Percentiles rank a stretch among this genome's conserved stretches.
Evolutionary conservation across 2,797 vertebrate genomes (phyloP).

Genomic region (Arctocebus calabarensis): DNA sequence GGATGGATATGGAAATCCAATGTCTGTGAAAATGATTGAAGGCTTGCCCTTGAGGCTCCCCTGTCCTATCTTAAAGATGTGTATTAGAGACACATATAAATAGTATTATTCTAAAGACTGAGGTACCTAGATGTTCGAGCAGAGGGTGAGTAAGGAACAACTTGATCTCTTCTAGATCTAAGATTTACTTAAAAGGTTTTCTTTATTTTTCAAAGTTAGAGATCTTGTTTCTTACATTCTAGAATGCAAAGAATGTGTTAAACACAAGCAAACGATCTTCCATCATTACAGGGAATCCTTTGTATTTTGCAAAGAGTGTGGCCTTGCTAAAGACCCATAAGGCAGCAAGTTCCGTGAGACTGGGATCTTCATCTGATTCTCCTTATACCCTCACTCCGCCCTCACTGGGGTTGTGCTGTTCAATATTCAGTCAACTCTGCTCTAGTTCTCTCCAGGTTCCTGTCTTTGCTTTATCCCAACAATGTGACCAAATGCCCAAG

Average conservation of each 20-base stretch:
- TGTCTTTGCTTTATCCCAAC: background rate
- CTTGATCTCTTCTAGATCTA: constrained; percentile 42
- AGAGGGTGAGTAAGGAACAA: background rate
- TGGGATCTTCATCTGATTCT: background rate
- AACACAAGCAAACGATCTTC: constrained; percentile 53
- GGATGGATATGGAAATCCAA: background rate
- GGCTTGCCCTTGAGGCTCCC: background rate
- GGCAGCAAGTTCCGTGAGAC: background rate
- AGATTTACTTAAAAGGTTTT: constrained; percentile 60
- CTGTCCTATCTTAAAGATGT: background rate
- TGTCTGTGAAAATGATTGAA: background rate
- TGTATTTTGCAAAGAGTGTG: constrained; percentile 14
- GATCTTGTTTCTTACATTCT: constrained; percentile 19
- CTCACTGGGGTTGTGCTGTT: background rate
- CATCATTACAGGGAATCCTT: background rate
- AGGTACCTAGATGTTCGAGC: background rate
- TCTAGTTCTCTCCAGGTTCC: background rate
- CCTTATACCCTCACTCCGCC: background rate
- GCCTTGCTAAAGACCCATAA: background rate
- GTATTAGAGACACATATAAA: background rate
- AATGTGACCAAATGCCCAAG: background rate
- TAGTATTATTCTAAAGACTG: constrained; percentile 29
- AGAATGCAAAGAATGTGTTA: constrained; percentile 9
- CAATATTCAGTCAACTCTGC: too few relatives aligned
- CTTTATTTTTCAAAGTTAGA: constrained; percentile 43